Evolutionary conservation across 2,797 vertebrate species (phyloP).

Genomic region (Sitta carolinensis): DNA sequence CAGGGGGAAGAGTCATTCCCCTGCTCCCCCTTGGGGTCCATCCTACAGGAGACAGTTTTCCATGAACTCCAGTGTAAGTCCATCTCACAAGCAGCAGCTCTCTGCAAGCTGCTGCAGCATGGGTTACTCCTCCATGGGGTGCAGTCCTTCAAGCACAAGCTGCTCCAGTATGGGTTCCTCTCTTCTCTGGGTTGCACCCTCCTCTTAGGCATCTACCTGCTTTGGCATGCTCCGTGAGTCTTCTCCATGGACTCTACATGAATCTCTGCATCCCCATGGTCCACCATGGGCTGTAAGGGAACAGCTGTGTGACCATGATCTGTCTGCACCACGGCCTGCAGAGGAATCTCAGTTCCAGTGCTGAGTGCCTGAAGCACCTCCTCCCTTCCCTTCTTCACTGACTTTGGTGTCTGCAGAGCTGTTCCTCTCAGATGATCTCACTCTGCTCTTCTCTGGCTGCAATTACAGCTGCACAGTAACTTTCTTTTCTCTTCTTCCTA

Average conservation of each 20-base stretch:
- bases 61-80: neutral
- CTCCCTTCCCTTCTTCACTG: neutral
- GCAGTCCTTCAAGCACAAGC: neutral
- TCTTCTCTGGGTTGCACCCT: neutral
- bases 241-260: neutral
- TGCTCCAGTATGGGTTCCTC: neutral
- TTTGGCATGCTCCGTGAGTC: neutral
- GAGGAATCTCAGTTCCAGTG: neutral
- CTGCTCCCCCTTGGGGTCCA: neutral
- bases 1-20: neutral
- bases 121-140: neutral
- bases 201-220: neutral
- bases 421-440: neutral
- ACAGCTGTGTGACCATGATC: neutral
- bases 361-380: neutral
- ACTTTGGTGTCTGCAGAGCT: neutral
- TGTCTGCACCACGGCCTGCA: neutral
- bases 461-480: neutral
- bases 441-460: accelerated
- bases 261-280: neutral
- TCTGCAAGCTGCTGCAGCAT: neutral
- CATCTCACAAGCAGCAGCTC: neutral
- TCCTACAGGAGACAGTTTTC: neutral
- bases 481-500: neutral
- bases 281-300: neutral